These are phyloP conservation scores for Dryobates pubescens DNA, from an alignment of 2,797 vertebrate genomes.

Conservation along the genomic window DNA sequence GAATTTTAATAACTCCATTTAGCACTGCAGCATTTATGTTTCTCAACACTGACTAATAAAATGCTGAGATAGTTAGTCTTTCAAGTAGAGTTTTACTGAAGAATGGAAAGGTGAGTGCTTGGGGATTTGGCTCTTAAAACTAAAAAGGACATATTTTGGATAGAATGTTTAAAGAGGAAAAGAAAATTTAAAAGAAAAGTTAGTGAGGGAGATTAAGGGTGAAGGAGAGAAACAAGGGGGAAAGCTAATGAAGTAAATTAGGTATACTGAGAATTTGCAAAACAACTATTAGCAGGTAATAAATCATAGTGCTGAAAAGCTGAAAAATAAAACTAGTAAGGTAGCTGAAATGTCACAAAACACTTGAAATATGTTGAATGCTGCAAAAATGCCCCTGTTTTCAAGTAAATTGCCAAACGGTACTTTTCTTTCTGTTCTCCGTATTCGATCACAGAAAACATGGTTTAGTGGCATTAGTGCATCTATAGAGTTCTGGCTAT, in stretches of 20 bases:
- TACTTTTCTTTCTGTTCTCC: background rate
- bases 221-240: constrained; percentile 52
- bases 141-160: background rate
- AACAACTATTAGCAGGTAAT: constrained; percentile 19
- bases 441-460: background rate
- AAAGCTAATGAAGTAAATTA: constrained; percentile 54
- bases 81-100: constrained; percentile 43
- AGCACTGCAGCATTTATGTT: constrained; percentile 34
- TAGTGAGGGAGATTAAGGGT: constrained; percentile 21
- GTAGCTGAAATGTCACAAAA: background rate
- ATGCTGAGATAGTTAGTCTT: constrained; percentile 47
- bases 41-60: constrained; percentile 52
- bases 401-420: background rate
- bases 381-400: background rate
- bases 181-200: constrained; percentile 48
- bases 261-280: constrained; percentile 38
- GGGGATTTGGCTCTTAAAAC: constrained; percentile 52
- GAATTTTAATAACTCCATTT: constrained; percentile 65
- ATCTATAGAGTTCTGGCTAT: background rate
- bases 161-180: constrained; percentile 26
- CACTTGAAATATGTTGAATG: background rate
- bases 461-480: background rate
- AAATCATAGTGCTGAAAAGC: constrained; percentile 20
- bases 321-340: background rate
- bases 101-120: constrained; percentile 22